Evolutionary conservation across 53 echinoderm and acorn worm species (phyloP), one percentile per base, ranked within the genome.

Genomic region (Patiria pectinifera): DNA sequence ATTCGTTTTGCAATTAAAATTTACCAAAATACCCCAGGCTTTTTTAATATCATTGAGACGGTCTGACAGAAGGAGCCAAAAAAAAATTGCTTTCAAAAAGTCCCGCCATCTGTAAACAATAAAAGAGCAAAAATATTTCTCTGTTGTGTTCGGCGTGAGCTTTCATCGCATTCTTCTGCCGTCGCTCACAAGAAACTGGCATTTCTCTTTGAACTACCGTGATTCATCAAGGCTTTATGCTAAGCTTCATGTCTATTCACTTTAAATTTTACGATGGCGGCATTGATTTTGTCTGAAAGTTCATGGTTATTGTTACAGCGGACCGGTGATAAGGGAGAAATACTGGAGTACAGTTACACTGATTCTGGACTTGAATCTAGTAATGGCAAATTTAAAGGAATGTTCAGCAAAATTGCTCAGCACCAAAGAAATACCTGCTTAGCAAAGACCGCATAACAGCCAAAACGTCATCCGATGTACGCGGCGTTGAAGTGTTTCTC

Each of bases 1-100:
- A 86, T 88, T 44, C 78, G 77, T 76, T 88, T 78, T 88, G 76
- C 88, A 88, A 88, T 88, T 88, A 88, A 78, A 77, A 88, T 88
- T 88, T 78, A 26, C 78, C 18, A 45, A 78, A 60, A 6, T 45
- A 77, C 88, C 78, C 9, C 21, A 35, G 88, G 88, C 62, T 78
- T 26, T 78, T 88, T 88, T 88, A 88, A 88, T 88, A 88, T 88
- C 88, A 78, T 71, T 43, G 77, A 24, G 59, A 26, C 59, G 77
- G 58, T 76, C 8, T 59, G 22, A 77, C 19, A 43, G 48, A 62
- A 44, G 15, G 15, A 47, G 13, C 53, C 49, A 3, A 5, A 5
- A 5, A 53, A 53, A 53, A 53, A 53, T 53, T 53, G 53, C 60
- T 61, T 76, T 60, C 78, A 88, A 76, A 88, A 88, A 77, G 44